phyloP scores from a whole-genome alignment of 2,888 invertebrate genomes.

The Yponomeuta evonymella region DNA sequence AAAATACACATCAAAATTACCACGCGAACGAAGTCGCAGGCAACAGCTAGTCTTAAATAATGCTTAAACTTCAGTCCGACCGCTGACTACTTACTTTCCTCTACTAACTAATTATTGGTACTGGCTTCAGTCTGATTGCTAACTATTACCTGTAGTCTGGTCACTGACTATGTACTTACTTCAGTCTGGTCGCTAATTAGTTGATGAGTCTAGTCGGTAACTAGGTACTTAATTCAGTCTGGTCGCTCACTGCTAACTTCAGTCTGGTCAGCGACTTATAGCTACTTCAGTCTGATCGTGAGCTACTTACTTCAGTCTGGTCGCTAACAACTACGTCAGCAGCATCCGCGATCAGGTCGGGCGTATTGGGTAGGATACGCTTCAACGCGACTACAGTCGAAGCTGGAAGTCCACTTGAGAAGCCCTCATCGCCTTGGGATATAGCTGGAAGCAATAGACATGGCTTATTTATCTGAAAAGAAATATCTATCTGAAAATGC shows the following conservation, averaged over 20 bases:
- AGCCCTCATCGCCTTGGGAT: conserved; percentile 29
- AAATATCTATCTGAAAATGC: too few species aligned
- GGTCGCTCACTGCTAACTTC: neutral
- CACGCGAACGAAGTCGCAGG: too few species aligned
- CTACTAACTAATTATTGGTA: neutral
- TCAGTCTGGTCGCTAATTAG: neutral
- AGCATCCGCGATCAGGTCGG: conserved; percentile 43
- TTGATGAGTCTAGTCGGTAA: neutral
- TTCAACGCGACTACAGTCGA: conserved; percentile 35
- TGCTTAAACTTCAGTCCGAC: too few species aligned
- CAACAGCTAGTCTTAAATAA: too few species aligned
- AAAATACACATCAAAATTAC: too few species aligned
- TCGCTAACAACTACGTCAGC: conserved; percentile 40
- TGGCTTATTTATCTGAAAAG: too few species aligned
- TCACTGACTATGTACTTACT: neutral
- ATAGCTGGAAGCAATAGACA: conserved; percentile 32
- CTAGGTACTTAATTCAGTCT: neutral
- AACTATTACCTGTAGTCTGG: too few species aligned
- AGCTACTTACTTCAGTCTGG: conserved; percentile 45
- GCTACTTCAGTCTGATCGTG: neutral
- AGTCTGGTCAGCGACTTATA: too few species aligned
- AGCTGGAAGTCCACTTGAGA: conserved; percentile 37
- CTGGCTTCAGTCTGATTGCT: neutral
- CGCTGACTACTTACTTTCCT: too few species aligned
- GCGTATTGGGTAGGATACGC: conserved; percentile 41